Conservation (phyloP, 2,888 invertebrate genomes). For the Xanthia togata region DNA sequence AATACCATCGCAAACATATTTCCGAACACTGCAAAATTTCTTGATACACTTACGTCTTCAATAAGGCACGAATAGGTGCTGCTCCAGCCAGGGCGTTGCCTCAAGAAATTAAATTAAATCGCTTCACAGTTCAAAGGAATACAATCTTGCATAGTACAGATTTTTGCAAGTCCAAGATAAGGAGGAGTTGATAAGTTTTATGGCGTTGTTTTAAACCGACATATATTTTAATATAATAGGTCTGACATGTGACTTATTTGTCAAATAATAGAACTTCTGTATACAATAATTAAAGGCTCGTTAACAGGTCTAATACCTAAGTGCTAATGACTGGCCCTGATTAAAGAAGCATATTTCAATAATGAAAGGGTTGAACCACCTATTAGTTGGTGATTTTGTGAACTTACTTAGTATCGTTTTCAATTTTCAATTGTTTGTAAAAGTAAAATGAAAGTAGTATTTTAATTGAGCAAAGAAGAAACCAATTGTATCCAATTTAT, state of each 20-base stretch:
- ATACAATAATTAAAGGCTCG: not conserved
- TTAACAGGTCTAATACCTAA: not conserved
- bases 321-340: not conserved
- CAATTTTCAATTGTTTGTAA: constrained; percentile 45
- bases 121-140: constrained; percentile 55
- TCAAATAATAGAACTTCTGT: not conserved
- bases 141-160: constrained; percentile 60
- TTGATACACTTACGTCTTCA: constrained; percentile 55
- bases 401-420: constrained; percentile 8
- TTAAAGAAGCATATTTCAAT: not conserved
- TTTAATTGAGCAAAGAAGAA: constrained; percentile 53
- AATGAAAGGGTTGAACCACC: not conserved
- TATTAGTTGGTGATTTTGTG: not conserved
- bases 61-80: constrained; percentile 34
- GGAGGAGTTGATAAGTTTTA: constrained; percentile 1
- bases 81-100: constrained; percentile 14
- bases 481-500: constrained; percentile 63
- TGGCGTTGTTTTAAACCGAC: not conserved
- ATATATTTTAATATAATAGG: not conserved
- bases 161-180: constrained; percentile 29
- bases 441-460: constrained; percentile 48
- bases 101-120: constrained; percentile 57
- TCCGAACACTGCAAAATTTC: constrained; percentile 22
- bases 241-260: not conserved
- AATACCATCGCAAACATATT: constrained; percentile 29